Evolutionary conservation across 1,140 invertebrate species (phyloP), one percentile per base, ranked within the genome.

Genomic region (Cataglyphis hispanica): DNA sequence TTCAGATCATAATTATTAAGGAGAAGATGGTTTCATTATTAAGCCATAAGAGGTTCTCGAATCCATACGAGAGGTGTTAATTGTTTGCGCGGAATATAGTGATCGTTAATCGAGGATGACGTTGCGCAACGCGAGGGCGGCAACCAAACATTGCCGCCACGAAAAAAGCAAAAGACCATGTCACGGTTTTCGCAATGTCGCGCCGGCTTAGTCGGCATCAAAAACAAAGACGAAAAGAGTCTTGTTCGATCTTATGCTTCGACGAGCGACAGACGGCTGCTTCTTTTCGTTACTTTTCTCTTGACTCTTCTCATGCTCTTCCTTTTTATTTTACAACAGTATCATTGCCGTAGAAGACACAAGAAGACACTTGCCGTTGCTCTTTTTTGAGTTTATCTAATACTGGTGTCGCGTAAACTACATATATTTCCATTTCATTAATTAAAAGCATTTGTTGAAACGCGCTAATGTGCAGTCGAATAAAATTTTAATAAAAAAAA

Each of bases 141-240:
- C 60, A 69, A 75, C 22, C 61, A 61, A 83, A 61, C 34, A 50
- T 19, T 53, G 86, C 75, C 63, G 81, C 40, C 61, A 85, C 10
- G 80, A 60, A 85, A 88, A 88, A 88, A 85, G 63, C 83, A 50
- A 92, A 93, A 93, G 93, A 91, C 93, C 92, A 90, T 94, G 94
- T 94, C 93, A 92, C 90, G 93, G 93, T 94, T 92, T 94, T 93
- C 91, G 91, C 93, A 91, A 93, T 95, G 94, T 95, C 94, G 92
- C 92, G 91, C 84, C 93, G 91, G 87, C 91, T 95, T 94, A 94
- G 91, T 84, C 81, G 53, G 91, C 53, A 92, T 93, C 92, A 93
- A 93, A 92, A 93, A 92, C 92, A 86, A 69, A 86, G 87, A 91
- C 91, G 90, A 91, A 92, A 91, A 91, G 92, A 91, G 84, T 90